Percentiles rank a stretch among this genome's conserved stretches.
Conservation (phyloP, 2,888 invertebrate species). For the Leptinotarsa peninsularis region DNA sequence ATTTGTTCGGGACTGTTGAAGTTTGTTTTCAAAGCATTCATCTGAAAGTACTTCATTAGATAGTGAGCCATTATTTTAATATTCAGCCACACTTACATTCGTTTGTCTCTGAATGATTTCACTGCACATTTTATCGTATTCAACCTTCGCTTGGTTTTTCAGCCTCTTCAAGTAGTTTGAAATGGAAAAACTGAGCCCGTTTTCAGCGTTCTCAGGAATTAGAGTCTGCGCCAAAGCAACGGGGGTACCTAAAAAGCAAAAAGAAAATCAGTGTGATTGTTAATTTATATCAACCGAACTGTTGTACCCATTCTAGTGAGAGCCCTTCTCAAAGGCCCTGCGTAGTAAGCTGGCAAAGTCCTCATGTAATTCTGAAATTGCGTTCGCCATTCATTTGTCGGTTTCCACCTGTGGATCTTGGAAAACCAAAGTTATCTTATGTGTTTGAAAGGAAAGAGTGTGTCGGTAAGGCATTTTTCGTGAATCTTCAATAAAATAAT, state of each 20-base stretch:
- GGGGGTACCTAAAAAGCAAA: slow-evolving; percentile 71
- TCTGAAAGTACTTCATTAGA: slow-evolving; percentile 48
- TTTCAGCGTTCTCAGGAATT: slow-evolving; percentile 93
- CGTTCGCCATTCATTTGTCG: slow-evolving; percentile 90
- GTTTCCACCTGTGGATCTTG: slow-evolving; percentile 91
- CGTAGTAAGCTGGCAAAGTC: slow-evolving; percentile 97
- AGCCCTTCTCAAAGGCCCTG: slow-evolving; percentile 88
- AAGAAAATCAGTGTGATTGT: neutral
- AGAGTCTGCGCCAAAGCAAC: slow-evolving; percentile 84
- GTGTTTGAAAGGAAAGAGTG: neutral
- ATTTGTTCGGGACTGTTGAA: slow-evolving; percentile 64
- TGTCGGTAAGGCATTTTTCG: neutral
- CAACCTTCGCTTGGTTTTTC: slow-evolving; percentile 93
- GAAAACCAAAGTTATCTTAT: slow-evolving; percentile 1
- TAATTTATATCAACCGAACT: neutral
- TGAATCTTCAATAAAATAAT: too few species aligned
- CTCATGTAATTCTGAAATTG: slow-evolving; percentile 95
- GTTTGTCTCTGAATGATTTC: slow-evolving; percentile 78
- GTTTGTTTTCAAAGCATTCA: slow-evolving; percentile 49
- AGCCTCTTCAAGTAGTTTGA: slow-evolving; percentile 94
- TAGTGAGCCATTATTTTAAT: slow-evolving; percentile 21
- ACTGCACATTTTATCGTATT: slow-evolving; percentile 88
- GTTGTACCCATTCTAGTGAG: slow-evolving; percentile 84
- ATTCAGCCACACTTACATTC: slow-evolving; percentile 54
- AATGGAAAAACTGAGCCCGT: slow-evolving; percentile 91